Evolutionary conservation across 2,113 vertebrate genomes (phyloP).

Genomic region (Murina feae): DNA sequence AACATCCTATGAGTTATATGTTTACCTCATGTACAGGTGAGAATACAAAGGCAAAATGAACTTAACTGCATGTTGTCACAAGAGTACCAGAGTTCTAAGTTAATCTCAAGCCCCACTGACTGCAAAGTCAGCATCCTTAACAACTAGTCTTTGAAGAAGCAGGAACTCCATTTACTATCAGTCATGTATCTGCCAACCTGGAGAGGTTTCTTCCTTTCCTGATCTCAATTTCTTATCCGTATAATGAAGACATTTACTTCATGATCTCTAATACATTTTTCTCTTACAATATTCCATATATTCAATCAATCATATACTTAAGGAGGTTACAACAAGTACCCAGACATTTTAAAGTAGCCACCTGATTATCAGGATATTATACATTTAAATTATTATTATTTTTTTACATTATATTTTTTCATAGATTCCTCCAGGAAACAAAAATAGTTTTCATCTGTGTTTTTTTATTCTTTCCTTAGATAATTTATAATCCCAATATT

Average conservation of each 20-base stretch:
- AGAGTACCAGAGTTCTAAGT: not conserved
- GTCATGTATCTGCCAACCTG: not conserved
- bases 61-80: not conserved
- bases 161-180: not conserved
- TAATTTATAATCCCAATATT: not conserved
- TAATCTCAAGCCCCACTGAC: not conserved
- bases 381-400: not conserved
- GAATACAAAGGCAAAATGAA: not conserved
- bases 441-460: not conserved
- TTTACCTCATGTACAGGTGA: not conserved
- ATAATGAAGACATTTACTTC: not conserved
- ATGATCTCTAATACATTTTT: not conserved
- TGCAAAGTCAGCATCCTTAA: not conserved
- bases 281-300: not conserved
- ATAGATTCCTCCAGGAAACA: not conserved
- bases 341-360: not conserved
- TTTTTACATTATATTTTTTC: not conserved
- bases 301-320: not conserved
- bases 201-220: not conserved
- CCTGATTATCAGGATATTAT: not conserved
- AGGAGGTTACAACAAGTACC: not conserved
- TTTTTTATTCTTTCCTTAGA: not conserved
- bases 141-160: not conserved
- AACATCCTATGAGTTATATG: not conserved
- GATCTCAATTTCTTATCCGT: not conserved